Conservation (phyloP, 2,797 vertebrate genomes). For the Cynopterus sphinx region DNA sequence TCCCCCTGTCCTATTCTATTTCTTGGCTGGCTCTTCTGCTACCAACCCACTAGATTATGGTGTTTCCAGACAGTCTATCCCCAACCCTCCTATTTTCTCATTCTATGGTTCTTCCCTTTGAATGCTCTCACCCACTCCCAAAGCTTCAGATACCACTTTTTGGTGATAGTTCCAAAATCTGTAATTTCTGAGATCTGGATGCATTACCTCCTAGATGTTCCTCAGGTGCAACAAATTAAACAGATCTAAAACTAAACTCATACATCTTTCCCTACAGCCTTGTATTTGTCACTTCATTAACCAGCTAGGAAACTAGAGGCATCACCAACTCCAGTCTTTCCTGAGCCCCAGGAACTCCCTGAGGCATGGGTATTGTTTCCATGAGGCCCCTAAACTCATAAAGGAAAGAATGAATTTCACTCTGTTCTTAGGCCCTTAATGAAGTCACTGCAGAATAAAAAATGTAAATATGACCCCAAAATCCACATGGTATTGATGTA, state of each 20-base stretch:
- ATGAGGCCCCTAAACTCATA: neutral
- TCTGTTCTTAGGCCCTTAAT: neutral
- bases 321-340: neutral
- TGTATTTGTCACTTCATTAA: neutral
- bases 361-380: neutral
- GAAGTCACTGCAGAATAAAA: neutral
- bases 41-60: constrained; percentile 48
- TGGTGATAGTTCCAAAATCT: neutral
- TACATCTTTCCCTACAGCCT: neutral
- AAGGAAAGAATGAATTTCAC: constrained; percentile 7
- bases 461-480: neutral
- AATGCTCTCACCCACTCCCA: neutral
- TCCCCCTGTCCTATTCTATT: neutral
- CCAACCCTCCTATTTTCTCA: constrained; percentile 51
- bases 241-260: neutral
- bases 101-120: neutral
- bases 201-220: neutral
- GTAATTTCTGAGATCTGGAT: neutral
- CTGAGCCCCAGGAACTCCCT: neutral
- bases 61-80: constrained; percentile 27
- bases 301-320: neutral
- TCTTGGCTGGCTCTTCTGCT: constrained; percentile 36
- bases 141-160: neutral
- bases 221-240: neutral
- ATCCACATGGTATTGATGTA: neutral